These are phyloP conservation scores for Sebastes trivittatus DNA, from an alignment of 2,797 vertebrate species.

Conservation along the genomic window DNA sequence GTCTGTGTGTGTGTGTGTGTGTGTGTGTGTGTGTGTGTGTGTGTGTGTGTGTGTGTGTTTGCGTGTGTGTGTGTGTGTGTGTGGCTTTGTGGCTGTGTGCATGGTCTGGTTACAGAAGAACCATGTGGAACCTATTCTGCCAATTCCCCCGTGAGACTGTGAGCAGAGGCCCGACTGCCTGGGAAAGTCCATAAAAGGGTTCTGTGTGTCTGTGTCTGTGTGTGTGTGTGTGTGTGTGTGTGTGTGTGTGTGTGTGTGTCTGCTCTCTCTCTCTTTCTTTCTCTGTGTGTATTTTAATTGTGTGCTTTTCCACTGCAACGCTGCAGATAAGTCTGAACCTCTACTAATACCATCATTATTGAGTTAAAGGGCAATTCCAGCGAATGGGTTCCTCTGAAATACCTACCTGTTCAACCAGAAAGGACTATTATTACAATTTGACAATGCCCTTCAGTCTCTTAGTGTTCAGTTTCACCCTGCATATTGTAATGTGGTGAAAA, in stretches of 20 bases:
- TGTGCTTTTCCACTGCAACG: constrained; percentile 66
- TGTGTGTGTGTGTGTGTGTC: not conserved
- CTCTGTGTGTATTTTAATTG: constrained; percentile 50
- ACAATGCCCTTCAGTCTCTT: constrained; percentile 39
- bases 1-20: not conserved
- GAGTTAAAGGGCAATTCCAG: constrained; percentile 65
- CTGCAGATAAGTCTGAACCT: constrained; percentile 18
- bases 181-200: constrained; percentile 86
- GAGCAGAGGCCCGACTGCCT: constrained; percentile 75
- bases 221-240: not conserved
- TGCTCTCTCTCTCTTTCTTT: not conserved
- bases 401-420: constrained; percentile 53
- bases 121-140: constrained; percentile 86
- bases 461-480: constrained; percentile 27
- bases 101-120: constrained; percentile 75
- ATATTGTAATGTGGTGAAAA: constrained; percentile 28
- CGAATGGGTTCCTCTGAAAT: constrained; percentile 61
- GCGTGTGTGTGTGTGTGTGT: constrained; percentile 29
- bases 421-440: constrained; percentile 12
- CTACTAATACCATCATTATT: constrained; percentile 44
- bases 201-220: constrained; percentile 73
- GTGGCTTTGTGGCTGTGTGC: constrained; percentile 53
- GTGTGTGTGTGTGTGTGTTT: constrained; percentile 26
- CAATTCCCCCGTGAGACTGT: constrained; percentile 78
- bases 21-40: constrained; percentile 26